Evolutionary conservation across 2,797 vertebrate species (phyloP).

Genomic region (Coluber constrictor): DNA sequence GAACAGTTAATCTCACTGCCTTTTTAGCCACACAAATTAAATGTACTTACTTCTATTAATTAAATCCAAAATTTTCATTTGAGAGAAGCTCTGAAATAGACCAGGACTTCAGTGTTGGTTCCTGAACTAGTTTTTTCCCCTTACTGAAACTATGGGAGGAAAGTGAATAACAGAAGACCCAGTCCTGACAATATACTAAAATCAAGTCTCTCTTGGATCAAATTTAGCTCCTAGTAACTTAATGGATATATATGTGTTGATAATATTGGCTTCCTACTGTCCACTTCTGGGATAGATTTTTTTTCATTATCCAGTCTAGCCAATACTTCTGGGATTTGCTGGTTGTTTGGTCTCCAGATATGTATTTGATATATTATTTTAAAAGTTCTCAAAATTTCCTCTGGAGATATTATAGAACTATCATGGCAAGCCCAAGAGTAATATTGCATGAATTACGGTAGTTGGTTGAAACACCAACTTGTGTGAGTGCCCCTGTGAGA

Average conservation of each 20-base stretch:
- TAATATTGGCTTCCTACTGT: background rate
- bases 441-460: background rate
- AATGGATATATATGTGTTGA: background rate
- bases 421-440: background rate
- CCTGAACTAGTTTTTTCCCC: background rate
- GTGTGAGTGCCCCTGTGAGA: background rate
- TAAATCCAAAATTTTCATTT: background rate
- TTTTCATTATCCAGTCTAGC: background rate
- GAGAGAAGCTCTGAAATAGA: background rate
- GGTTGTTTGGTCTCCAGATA: background rate
- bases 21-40: background rate
- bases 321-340: background rate
- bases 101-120: background rate
- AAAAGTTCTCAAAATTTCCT: background rate
- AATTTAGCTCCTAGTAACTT: background rate
- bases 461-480: background rate
- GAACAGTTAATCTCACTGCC: background rate
- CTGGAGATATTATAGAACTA: background rate
- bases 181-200: background rate
- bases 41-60: background rate
- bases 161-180: background rate
- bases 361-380: background rate
- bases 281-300: background rate
- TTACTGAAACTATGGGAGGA: background rate
- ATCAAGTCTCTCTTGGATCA: background rate